These are phyloP conservation scores for Margarornis squamiger DNA, from an alignment of 2,797 vertebrate species.

Conservation along the genomic window DNA sequence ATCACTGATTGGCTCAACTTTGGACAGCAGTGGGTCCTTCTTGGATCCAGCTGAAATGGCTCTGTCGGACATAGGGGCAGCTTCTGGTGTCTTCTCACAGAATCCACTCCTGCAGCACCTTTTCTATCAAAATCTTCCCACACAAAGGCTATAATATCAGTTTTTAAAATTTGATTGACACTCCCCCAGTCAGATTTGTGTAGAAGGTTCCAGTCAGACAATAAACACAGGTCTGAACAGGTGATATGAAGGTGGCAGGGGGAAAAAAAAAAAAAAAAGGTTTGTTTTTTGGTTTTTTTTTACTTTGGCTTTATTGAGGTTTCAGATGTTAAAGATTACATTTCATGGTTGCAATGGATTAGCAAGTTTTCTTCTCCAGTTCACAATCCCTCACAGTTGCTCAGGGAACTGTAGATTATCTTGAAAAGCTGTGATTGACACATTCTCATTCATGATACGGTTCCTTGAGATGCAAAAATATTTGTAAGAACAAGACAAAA, in stretches of 20 bases:
- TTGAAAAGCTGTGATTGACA: not conserved
- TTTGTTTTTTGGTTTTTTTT: not conserved
- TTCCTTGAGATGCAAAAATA: not conserved
- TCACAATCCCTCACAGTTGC: not conserved
- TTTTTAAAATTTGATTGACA: not conserved
- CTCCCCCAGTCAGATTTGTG: accelerated
- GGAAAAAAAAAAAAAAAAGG: not conserved
- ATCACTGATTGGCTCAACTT: not conserved
- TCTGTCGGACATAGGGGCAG: not conserved
- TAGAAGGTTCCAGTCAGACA: not conserved
- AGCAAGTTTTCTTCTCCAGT: not conserved
- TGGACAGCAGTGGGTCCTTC: not conserved
- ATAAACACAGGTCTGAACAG: not conserved
- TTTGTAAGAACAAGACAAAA: not conserved
- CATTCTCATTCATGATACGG: not conserved
- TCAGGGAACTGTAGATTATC: not conserved
- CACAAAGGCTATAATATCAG: not conserved
- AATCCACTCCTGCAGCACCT: not conserved
- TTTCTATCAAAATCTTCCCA: not conserved
- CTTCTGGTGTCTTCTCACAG: not conserved
- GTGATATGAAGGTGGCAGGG: not conserved
- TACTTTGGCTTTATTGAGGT: not conserved
- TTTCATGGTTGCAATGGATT: not conserved
- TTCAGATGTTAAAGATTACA: not conserved
- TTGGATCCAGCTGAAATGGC: not conserved